Evolutionary conservation across 2,888 invertebrate species (phyloP).

Genomic region (Drosophila kambysellisi): DNA sequence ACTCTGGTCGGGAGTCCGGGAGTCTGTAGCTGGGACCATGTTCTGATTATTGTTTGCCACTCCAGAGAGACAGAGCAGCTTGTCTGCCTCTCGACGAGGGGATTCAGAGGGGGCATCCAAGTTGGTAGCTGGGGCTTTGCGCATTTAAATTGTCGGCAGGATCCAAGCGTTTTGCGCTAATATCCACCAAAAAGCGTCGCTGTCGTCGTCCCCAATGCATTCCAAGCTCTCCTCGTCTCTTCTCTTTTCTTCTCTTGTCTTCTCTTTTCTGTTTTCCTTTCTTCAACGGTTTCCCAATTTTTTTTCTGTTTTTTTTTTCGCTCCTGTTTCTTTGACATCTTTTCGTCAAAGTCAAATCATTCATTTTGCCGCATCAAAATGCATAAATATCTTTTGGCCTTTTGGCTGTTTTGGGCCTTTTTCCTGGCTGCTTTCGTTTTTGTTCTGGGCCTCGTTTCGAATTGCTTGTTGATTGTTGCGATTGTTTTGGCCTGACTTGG

Average conservation of each 20-base stretch:
- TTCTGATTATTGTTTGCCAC: slow-evolving; percentile 78
- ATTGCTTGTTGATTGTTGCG: slow-evolving; percentile 73
- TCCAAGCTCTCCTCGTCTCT: slow-evolving; percentile 33
- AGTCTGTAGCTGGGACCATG: slow-evolving; percentile 41
- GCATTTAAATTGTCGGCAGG: slow-evolving; percentile 81
- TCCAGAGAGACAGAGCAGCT: slow-evolving; percentile 47
- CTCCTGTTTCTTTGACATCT: slow-evolving; percentile 75
- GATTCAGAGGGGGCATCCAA: neutral
- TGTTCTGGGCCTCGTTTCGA: slow-evolving; percentile 49
- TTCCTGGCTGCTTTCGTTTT: slow-evolving; percentile 22
- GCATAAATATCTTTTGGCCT: slow-evolving; percentile 75
- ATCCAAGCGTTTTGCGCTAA: slow-evolving; percentile 80
- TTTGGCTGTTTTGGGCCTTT: slow-evolving; percentile 28
- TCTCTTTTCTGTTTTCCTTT: slow-evolving; percentile 20
- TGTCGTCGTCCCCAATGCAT: slow-evolving; percentile 67
- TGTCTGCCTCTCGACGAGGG: neutral
- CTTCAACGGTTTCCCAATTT: neutral
- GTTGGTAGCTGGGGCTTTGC: slow-evolving; percentile 31
- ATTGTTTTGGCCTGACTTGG: slow-evolving; percentile 51
- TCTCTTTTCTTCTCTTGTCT: slow-evolving; percentile 10
- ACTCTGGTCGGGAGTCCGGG: neutral
- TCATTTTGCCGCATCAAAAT: slow-evolving; percentile 84
- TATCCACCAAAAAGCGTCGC: slow-evolving; percentile 71
- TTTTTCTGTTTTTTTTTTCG: slow-evolving; percentile 4
- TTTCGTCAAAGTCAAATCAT: slow-evolving; percentile 84